phyloP scores from a whole-genome alignment of 23 tunicate genomes.

The Trididemnum miniatum region DNA sequence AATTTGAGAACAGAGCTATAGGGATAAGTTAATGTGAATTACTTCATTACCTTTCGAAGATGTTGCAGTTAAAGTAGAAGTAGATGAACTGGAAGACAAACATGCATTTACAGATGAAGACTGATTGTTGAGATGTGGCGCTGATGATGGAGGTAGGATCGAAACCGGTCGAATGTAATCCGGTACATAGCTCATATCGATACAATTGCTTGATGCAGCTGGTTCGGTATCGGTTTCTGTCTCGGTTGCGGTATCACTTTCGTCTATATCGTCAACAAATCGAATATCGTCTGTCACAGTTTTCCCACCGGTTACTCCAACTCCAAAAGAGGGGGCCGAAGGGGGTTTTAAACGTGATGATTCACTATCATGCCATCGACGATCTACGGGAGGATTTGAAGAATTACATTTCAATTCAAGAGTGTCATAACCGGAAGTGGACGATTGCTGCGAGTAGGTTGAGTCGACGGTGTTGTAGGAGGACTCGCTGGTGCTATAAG shows the following conservation, averaged over 20 bases:
- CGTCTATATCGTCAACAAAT: slow-evolving; percentile 51
- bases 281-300: slow-evolving; percentile 1
- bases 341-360: background rate
- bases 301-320: background rate
- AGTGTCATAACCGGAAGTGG: slow-evolving; percentile 15
- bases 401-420: slow-evolving; percentile 18
- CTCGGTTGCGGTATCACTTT: slow-evolving; percentile 46
- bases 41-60: background rate
- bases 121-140: background rate
- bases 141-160: background rate
- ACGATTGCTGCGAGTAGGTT: slow-evolving; percentile 29
- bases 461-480: slow-evolving; percentile 79
- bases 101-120: background rate
- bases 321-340: background rate
- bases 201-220: background rate
- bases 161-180: slow-evolving; percentile 70
- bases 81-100: background rate
- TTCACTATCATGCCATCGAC: background rate
- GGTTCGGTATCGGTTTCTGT: slow-evolving; percentile 58
- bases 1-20: too few relatives aligned
- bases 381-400: background rate
- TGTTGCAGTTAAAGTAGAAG: background rate
- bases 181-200: slow-evolving; percentile 83
- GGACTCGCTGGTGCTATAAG: slow-evolving; percentile 64
- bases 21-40: too few relatives aligned